A percentile compares a stretch with the other conserved stretches of the same genome.
These are phyloP conservation scores for Cephus sareptanus DNA, from an alignment of 2,888 invertebrate species.

Conservation along the genomic window DNA sequence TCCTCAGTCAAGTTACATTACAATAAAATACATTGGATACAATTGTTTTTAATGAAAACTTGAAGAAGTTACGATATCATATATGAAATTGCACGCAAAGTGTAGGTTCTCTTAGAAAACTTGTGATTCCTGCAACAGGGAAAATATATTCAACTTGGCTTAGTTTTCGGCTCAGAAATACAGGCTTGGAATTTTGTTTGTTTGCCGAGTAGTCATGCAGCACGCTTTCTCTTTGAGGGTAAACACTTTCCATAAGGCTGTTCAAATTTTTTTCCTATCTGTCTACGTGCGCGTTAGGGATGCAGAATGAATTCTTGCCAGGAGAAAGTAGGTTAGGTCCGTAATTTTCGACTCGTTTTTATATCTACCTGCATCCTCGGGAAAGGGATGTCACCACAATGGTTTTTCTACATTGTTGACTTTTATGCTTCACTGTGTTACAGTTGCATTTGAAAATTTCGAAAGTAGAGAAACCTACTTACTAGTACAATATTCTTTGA, in stretches of 20 bases:
- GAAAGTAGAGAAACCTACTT: background rate
- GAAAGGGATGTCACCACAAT: background rate
- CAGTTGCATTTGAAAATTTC: background rate
- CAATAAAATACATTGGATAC: background rate
- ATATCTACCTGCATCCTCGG: conserved; percentile 3
- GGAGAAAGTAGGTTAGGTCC: conserved; percentile 49
- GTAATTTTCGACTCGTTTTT: conserved; percentile 26
- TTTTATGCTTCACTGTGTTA: background rate
- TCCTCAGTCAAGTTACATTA: background rate
- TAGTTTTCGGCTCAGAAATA: background rate
- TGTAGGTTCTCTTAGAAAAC: too few relatives aligned
- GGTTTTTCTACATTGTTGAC: background rate
- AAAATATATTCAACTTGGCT: background rate
- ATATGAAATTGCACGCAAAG: too few relatives aligned
- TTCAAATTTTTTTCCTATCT: background rate
- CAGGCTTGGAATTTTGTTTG: background rate
- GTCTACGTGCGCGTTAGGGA: background rate
- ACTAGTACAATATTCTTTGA: background rate
- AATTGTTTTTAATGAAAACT: background rate
- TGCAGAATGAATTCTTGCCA: background rate
- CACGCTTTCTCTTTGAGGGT: background rate
- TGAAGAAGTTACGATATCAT: too few relatives aligned
- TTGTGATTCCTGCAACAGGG: background rate
- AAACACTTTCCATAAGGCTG: background rate
- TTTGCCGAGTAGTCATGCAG: background rate